These are phyloP conservation scores for Alaudala cheleensis DNA, from an alignment of 2,113 vertebrate species.

Conservation along the genomic window DNA sequence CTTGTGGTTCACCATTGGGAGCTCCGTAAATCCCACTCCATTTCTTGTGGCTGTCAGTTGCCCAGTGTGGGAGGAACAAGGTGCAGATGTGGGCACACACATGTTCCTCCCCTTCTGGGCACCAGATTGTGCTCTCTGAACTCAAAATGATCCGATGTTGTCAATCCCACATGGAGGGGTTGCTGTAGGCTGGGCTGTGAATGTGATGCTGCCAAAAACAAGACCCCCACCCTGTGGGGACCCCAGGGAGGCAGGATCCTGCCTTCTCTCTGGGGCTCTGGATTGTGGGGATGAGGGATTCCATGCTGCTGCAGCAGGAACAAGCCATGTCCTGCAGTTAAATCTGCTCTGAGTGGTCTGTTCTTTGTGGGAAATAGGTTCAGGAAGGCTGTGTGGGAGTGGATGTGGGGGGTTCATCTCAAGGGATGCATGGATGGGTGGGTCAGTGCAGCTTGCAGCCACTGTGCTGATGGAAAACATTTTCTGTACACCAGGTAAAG, in stretches of 20 bases:
- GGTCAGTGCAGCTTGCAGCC: not conserved
- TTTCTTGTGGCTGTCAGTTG: not conserved
- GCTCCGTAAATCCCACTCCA: not conserved
- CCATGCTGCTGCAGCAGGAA: fast-evolving
- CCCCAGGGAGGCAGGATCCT: not conserved
- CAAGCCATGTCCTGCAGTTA: not conserved
- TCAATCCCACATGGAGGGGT: not conserved
- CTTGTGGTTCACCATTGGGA: not conserved
- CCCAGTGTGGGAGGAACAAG: not conserved
- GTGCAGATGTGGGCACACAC: fast-evolving
- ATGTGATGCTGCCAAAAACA: fast-evolving
- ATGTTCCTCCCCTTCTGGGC: not conserved
- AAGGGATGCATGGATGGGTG: not conserved
- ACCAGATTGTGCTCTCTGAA: not conserved
- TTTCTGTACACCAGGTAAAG: not conserved
- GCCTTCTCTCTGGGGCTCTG: not conserved
- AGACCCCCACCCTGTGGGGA: not conserved
- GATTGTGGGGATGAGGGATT: not conserved
- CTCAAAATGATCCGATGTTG: not conserved
- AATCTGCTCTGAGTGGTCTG: not conserved
- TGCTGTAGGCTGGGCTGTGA: fast-evolving
- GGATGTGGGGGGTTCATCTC: not conserved
- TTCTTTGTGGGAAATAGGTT: not conserved
- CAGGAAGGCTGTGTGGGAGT: not conserved
- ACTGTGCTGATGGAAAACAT: not conserved